A percentile compares a stretch with the other conserved stretches of the same genome.
Evolutionary conservation across 2,888 invertebrate species (phyloP).

Genomic region (Sminthurides aquaticus): DNA sequence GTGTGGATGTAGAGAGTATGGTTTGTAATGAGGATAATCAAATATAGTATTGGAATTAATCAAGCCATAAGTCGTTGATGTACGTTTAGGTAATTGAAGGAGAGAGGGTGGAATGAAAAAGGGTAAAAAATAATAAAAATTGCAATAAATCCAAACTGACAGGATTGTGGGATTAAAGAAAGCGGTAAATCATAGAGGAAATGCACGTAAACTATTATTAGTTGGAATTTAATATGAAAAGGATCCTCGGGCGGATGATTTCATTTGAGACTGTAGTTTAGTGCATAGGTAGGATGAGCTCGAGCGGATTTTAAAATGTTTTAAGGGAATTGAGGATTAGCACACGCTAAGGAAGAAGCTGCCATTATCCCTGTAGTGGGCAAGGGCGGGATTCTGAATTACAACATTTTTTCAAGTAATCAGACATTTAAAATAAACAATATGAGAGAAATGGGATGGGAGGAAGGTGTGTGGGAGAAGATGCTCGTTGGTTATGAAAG

Average conservation of each 20-base stretch:
- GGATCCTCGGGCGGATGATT: not conserved
- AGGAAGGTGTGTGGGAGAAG: too few species aligned
- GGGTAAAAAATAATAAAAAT: not conserved
- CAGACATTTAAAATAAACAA: not conserved
- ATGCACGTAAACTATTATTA: not conserved
- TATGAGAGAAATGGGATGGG: too few species aligned
- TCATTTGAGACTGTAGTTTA: too few species aligned
- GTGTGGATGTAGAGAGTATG: too few species aligned
- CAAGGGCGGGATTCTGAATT: not conserved
- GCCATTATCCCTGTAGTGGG: not conserved
- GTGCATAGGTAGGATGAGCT: too few species aligned
- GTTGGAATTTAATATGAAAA: not conserved
- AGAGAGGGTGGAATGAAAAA: not conserved
- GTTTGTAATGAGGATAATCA: too few species aligned
- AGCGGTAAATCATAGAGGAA: not conserved
- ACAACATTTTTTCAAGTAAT: not conserved
- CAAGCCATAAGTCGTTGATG: too few species aligned
- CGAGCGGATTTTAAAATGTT: too few species aligned
- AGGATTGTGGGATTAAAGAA: not conserved
- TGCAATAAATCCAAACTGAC: not conserved
- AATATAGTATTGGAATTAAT: too few species aligned
- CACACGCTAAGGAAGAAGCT: not conserved
- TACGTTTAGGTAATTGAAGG: too few species aligned
- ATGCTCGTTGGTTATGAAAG: too few species aligned
- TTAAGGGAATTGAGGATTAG: not conserved